Base-by-base conservation (phyloP, 2,797 vertebrate species). In the Coregonus suidteri region DNA sequence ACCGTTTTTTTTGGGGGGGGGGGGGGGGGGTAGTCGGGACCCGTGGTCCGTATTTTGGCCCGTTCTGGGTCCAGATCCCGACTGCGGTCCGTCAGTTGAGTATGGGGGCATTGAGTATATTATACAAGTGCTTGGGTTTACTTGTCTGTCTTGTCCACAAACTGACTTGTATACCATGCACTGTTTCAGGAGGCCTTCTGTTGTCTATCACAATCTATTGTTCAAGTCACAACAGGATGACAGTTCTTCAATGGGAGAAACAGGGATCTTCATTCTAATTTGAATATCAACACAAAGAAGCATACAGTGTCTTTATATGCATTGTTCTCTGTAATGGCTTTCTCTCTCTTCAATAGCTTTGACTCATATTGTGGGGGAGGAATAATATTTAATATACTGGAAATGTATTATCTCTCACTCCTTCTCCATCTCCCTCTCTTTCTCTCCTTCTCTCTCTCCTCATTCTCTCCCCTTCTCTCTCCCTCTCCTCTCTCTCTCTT, bases 191-290 rank as follows among this genome's bases (percentile, higher is more conserved):
- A 30, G 47, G 71, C 72, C 35, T 68, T 51, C 25, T 41, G 6
- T 20, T 62, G 59, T 62, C 18, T 6, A 56, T 75, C 31, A 0
- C 13, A 78, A 80, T 73, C 0, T 20, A 77, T 80, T 78, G 41
- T 59, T 73, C 69, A 66, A 69, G 65, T 71, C 34, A 73, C 30
- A 51, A 71, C 67, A 76, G 70, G 54, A 65, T 75, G 30, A 9
- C 47, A 52, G 74, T 76, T 51, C 16, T 25, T 78, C 51, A n/a
- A 79, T 64, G 73, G 37, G 76, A 77, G 74, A 74, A 72, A 82
- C 53, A 62, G 62, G 53, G 64, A 75, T 77, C 35, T 74, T 81
- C 75, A 84, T 85, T 82, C 56, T 75, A 82, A 82, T 86, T 34
- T 77, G 56, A 79, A 75, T 68, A 75, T 76, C 62, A 81, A 70